Percentiles rank a stretch among this genome's conserved stretches.
phyloP scores from a whole-genome alignment of 2,113 vertebrate species.

The Myotis brandtii region DNA sequence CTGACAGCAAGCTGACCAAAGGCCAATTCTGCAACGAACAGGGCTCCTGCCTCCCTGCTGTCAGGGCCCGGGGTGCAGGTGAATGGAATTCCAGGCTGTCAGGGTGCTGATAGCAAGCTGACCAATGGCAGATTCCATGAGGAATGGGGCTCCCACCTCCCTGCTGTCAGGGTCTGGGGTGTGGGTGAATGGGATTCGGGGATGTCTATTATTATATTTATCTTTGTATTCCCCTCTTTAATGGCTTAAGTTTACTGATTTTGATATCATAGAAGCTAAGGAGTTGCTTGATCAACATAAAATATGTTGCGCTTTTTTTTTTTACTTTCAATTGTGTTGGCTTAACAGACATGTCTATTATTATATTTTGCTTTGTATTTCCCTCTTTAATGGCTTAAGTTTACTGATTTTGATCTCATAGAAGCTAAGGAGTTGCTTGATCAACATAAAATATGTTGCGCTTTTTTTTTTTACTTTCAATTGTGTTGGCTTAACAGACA shows the following conservation, averaged over 20 bases:
- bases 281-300: background rate
- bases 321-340: background rate
- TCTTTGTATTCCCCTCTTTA: background rate
- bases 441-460: background rate
- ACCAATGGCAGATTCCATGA: too few species aligned
- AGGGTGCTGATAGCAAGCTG: too few species aligned
- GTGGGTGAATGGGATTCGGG: too few species aligned
- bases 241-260: background rate
- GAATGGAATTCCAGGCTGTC: too few species aligned
- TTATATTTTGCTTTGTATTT: background rate
- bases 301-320: too few species aligned
- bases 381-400: background rate
- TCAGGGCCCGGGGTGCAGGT: too few species aligned
- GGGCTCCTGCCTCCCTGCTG: too few species aligned
- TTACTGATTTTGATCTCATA: background rate
- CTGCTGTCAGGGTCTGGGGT: too few species aligned
- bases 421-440: background rate
- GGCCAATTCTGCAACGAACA: fast-evolving
- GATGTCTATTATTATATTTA: background rate
- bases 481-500: background rate
- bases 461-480: background rate
- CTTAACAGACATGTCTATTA: background rate
- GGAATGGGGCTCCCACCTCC: too few species aligned
- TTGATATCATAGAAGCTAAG: background rate
- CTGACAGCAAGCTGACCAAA: too few species aligned